Evolutionary conservation across 2,888 invertebrate species (phyloP), one percentile per base, ranked within the genome.

Genomic region (Ganaspis brasiliensis): DNA sequence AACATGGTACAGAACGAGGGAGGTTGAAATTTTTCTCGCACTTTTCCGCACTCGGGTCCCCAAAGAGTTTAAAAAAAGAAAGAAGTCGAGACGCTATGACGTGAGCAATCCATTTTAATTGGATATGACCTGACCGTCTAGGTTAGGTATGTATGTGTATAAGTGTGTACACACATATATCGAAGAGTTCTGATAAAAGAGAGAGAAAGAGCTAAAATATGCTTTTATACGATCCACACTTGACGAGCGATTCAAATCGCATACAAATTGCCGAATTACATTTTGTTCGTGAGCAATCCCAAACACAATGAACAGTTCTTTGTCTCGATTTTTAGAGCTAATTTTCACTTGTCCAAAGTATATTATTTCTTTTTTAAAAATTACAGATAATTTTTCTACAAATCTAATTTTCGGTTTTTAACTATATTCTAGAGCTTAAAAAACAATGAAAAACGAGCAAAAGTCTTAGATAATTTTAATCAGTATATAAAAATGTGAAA

Each of bases 21-120:
- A 21, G 21, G 14, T 40, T 14, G 63, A 63, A n/a, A 63, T 63
- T 63, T 61, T 63, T 63, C 37, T 40, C 40, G 63, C 63, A 63
- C 24, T 63, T 63, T 63, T 14, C 40, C 12, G 63, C 19, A 14
- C 21, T 37, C 5, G n/a, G 40, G 12, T 37, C 37, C n/a, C 63
- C 37, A 19, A 40, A 40, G 40, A 40, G 63, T 9, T 12, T 40
- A 63, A 63, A 63, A 40, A 63, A 63, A 31, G 31, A 59, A 40
- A 40, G 2, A 63, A 61, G 21, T 40, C 40, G 63, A 63, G 40
- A 63, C 63, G 63, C 40, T 37, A 63, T 75, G 78, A 75, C 78
- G 75, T 75, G 59, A 76, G 75, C 72, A 75, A 74, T 76, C 71
- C 72, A 45, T 72, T 72, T 73, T 78, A 78, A 78, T 78, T 77